Base-by-base conservation (phyloP, 2,797 vertebrate species). In the Tolypeutes matacus region DNA sequence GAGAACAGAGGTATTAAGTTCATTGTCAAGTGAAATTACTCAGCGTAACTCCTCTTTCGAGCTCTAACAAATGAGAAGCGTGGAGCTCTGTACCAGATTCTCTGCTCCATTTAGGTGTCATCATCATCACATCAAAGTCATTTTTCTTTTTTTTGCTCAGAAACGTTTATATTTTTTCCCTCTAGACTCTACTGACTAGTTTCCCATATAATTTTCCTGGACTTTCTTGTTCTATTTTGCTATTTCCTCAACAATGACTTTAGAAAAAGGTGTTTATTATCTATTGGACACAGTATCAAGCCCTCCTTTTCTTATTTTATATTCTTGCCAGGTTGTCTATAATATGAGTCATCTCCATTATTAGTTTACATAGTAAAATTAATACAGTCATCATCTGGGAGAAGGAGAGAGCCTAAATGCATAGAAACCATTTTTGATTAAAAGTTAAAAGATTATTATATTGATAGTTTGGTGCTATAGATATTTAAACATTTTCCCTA, bases 101-200 rank as follows among this genome's bases (percentile, higher is more conserved):
- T 89, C 49, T 89, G 95, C 25, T 95, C 89, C 76, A 95, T 81
- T 96, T 89, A 95, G 39, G 27, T n/a, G 86, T 97, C 65, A 5
- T 0, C 60, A 23, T 49, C 77, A 69, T 31, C 3, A 31, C 42
- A 64, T 60, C 58, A 81, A 20, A 92, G 86, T 92, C 77, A 42
- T 82, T 87, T 85, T 83, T n/a, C n/a, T n/a, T 75, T 42, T 31
- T 34, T 81, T n/a, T 81, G 14, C 58, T 93, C 11, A 58, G 51
- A 93, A 90, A 88, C 46, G 73, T 46, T 88, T 34, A 39, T 17
- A 46, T 77, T 46, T 73, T 11, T 34, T 2, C 58, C 34, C 46
- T 73, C 27, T 78, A 53, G 81, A 73, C 58, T 88, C 82, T 86
- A 84, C 27, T 82, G 56, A 87, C 86, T 94, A 34, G 36, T 82